A percentile compares a stretch with the other conserved stretches of the same genome.
Evolutionary conservation across 23 tunicate genomes (phyloP).

Genomic region (Ascidia mentula): DNA sequence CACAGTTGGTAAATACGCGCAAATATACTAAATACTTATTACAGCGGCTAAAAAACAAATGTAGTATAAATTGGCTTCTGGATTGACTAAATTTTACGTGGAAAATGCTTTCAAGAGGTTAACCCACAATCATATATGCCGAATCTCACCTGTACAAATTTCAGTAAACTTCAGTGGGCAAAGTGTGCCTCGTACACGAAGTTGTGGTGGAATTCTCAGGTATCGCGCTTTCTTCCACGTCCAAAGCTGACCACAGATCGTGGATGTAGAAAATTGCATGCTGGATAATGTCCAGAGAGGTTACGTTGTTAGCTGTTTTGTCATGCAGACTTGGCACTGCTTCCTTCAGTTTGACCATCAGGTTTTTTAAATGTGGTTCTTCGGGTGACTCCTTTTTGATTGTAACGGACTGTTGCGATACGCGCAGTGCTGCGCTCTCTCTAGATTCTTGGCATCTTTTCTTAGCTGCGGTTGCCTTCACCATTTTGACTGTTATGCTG

Average conservation of each 20-base stretch:
- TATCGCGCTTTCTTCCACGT: conserved; percentile 7
- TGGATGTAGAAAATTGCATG: conserved; percentile 75
- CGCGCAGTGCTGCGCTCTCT: neutral
- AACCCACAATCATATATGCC: no score
- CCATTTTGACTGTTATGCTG: conserved; percentile 1
- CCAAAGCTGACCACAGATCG: conserved; percentile 47
- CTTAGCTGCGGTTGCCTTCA: neutral
- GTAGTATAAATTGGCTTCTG: no score
- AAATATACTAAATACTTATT: no score
- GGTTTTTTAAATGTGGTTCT: conserved; percentile 23
- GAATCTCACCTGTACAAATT: no score
- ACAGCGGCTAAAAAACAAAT: no score
- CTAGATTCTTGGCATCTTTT: neutral
- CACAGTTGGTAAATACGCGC: no score
- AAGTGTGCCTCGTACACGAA: neutral
- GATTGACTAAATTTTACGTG: no score
- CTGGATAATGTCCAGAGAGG: conserved; percentile 74
- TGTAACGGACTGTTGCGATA: neutral
- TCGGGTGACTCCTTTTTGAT: conserved; percentile 2
- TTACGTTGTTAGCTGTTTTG: conserved; percentile 10
- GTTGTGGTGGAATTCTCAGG: neutral
- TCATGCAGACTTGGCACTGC: conserved; percentile 38
- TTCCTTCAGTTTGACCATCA: conserved; percentile 41
- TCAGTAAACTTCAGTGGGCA: neutral
- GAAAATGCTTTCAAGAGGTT: no score